Base-by-base conservation (phyloP, 2,888 invertebrate species). In the Polylopha cassiicola region DNA sequence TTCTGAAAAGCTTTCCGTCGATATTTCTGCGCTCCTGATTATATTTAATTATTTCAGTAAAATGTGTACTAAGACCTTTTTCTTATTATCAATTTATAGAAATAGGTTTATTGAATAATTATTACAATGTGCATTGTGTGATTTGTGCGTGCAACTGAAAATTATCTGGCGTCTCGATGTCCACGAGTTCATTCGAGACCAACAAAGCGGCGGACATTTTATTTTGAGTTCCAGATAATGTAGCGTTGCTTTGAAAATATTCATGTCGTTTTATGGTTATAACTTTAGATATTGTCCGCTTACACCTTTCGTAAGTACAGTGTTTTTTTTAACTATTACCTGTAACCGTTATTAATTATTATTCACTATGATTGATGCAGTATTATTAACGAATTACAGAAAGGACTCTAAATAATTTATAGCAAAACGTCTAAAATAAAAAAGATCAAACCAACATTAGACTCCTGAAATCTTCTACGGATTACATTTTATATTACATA, bases 121-220 rank as follows among this genome's bases (percentile, higher is more conserved):
- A 59, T 57, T 69, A 73, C 61, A 60, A 80, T 79, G 79, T 80
- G 76, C 69, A 62, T 69, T 63, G 48, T 59, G 61, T 65, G 70
- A 70, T 73, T 61, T 66, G 73, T 73, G 73, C 59, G 62, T 65
- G 65, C 70, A 68, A 61, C 64, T 62, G 51, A 69, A 72, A 75
- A 70, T 73, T 79, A 76, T 80, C 70, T 78, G 79, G 80, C 84
- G 79, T 75, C 78, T 78, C 75, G 73, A 81, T 84, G 81, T 85
- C 86, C 84, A 85, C 86, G 82, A 84, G 84, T 85, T 82, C 82
- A 82, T 68, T 84, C 76, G 77, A 79, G 74, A 84, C 84, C 84
- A 82, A 85, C 85, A 82, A 84, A 84, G 86, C 86, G 86, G 86
- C 86, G 85, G 86, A 86, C 86, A 86, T 86, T 86, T 86, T 86